These are phyloP conservation scores for Agriopis leucophaearia DNA, from an alignment of 2,888 invertebrate species.

Conservation along the genomic window DNA sequence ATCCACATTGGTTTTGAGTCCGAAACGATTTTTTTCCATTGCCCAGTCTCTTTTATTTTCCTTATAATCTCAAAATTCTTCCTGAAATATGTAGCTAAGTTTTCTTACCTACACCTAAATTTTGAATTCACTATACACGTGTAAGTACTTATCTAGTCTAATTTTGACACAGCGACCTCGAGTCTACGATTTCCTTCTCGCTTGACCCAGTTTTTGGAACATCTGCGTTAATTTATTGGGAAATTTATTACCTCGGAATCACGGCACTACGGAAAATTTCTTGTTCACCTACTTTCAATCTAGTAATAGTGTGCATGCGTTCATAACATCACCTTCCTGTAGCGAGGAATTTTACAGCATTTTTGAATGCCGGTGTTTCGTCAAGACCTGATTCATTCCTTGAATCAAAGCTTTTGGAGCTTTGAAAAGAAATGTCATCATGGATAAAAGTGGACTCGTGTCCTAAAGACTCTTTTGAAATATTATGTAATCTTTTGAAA, in stretches of 20 bases:
- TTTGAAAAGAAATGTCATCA: slow-evolving; percentile 15
- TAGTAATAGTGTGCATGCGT: slow-evolving; percentile 14
- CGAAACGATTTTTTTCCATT: background rate
- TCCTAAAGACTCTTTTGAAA: background rate
- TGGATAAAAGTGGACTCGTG: slow-evolving; percentile 3
- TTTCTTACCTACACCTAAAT: too few species aligned
- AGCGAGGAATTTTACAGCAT: slow-evolving; percentile 16
- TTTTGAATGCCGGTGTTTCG: slow-evolving; percentile 9
- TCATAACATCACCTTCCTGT: slow-evolving; percentile 9
- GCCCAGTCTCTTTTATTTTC: background rate
- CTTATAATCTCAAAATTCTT: too few species aligned
- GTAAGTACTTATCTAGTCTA: slow-evolving; percentile 16
- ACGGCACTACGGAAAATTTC: slow-evolving; percentile 53
- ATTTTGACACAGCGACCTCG: slow-evolving; percentile 49
- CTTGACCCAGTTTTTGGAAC: slow-evolving; percentile 59
- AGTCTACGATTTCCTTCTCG: slow-evolving; percentile 56
- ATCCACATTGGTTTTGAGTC: slow-evolving; percentile 19
- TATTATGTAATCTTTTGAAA: slow-evolving; percentile 8
- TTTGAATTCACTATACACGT: too few species aligned
- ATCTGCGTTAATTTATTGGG: slow-evolving; percentile 59
- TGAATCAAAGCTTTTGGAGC: slow-evolving; percentile 28
- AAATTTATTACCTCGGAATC: slow-evolving; percentile 50
- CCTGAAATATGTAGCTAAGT: too few species aligned
- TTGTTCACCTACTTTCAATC: slow-evolving; percentile 48
- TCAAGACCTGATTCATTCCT: slow-evolving; percentile 42